phyloP scores from a whole-genome alignment of 2,888 invertebrate species.

The Pristionchus maxplancki region DNA sequence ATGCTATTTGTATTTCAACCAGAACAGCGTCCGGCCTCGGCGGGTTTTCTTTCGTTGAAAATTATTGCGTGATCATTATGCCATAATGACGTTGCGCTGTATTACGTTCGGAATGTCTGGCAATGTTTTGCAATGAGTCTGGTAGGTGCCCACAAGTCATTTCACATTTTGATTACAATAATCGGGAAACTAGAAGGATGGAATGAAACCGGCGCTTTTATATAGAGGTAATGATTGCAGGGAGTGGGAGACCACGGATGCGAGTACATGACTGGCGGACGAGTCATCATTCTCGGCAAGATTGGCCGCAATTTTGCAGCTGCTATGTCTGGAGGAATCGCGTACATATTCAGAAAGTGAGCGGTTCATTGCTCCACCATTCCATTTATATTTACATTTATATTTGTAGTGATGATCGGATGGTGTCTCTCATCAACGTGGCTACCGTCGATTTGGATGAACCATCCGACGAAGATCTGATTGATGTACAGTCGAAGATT shows the following conservation, averaged over 20 bases:
- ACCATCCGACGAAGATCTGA: slow-evolving; percentile 83
- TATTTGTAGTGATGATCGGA: slow-evolving; percentile 82
- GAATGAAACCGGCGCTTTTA: not conserved
- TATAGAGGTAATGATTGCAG: not conserved
- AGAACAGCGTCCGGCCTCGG: too few species aligned
- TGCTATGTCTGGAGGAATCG: slow-evolving; percentile 98
- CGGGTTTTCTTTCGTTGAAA: too few species aligned
- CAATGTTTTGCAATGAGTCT: too few species aligned
- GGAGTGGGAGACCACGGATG: slow-evolving; percentile 99
- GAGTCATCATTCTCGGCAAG: slow-evolving; percentile 90
- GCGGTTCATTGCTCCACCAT: not conserved
- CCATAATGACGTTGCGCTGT: too few species aligned
- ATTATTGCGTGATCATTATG: too few species aligned
- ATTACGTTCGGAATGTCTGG: too few species aligned
- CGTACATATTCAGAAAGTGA: slow-evolving; percentile 90
- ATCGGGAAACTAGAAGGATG: not conserved
- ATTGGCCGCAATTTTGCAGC: slow-evolving; percentile 99
- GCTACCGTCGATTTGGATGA: slow-evolving; percentile 94
- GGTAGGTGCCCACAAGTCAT: not conserved
- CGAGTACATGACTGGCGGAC: slow-evolving; percentile 96
- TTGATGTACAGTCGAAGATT: slow-evolving; percentile 86
- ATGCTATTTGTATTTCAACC: too few species aligned
- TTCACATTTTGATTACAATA: not conserved
- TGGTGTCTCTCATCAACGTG: slow-evolving; percentile 85
- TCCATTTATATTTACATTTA: not conserved